Evolutionary conservation across 2,888 invertebrate species (phyloP), one percentile per base, ranked within the genome.

Genomic region (Stenchaetothrips biformis): DNA sequence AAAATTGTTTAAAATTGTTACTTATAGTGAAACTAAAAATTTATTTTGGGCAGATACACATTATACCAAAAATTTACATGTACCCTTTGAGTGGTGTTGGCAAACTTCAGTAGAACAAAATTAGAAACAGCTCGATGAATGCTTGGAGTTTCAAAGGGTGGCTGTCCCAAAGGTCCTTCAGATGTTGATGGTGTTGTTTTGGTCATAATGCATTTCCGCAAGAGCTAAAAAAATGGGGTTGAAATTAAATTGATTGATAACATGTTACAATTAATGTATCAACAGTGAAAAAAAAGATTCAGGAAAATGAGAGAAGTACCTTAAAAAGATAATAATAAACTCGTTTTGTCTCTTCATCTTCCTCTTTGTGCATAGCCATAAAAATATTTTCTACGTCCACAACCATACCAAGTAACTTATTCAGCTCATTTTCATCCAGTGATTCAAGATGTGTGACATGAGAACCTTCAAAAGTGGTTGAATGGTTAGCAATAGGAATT

Each of bases 311-410:
- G 53, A 53, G 13, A 53, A 53, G 86, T 85, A 94, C 94, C 88
- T 93, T 94, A 85, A 96, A 97, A 80, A 98, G 88, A 87, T 95
- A 96, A 84, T 94, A 93, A 86, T 97, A 98, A 7, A 98, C 94
- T 85, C 95, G 93, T 85, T 95, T 97, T 0, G 96, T 97, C 85
- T 97, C 97, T 79, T 93, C 91, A 86, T 98, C 97, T 84, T 95
- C 94, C 84, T 98, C 97, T 79, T 94, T 90, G 84, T 95, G 95
- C 90, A 97, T 95, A 74, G 95, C 94, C 90, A 95, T 93, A 85
- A 95, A 97, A 82, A 98, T 92, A 85, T 97, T 97, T 86, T 98
- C 98, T 77, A 97, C 95, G 87, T 98, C 98, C 16, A 97, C 95
- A 18, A 96, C 96, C 85, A 97, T 96, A 0, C 95, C 93, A 0